These are phyloP conservation scores for Axinella damicornis DNA, from an alignment of 37 sponge, comb jelly and placozoan species.

Conservation along the genomic window DNA sequence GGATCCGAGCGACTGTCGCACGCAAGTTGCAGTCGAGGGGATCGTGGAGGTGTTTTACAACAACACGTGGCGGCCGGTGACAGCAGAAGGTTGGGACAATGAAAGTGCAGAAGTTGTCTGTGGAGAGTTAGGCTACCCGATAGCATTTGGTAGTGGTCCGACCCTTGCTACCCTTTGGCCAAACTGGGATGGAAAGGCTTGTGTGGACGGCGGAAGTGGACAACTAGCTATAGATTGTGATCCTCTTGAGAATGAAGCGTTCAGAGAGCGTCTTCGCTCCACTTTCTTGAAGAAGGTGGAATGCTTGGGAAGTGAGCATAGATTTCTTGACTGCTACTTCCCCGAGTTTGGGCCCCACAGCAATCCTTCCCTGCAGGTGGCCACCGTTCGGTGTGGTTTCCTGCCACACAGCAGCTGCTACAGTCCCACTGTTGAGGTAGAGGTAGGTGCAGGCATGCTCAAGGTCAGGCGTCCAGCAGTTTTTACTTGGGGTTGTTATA, in stretches of 20 bases:
- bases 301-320: slow-evolving; percentile 53
- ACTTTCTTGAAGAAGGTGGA: slow-evolving; percentile 30
- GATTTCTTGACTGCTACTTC: slow-evolving; percentile 53
- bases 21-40: slow-evolving; percentile 47
- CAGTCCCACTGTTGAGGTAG: slow-evolving; percentile 15
- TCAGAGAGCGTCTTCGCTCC: background rate
- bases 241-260: background rate
- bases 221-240: background rate
- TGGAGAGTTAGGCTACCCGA: slow-evolving; percentile 77
- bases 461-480: too few species aligned
- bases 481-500: too few species aligned
- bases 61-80: slow-evolving; percentile 56
- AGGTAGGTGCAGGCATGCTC: too few species aligned
- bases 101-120: slow-evolving; percentile 59
- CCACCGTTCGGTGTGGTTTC: slow-evolving; percentile 76
- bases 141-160: slow-evolving; percentile 23
- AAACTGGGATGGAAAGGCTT: slow-evolving; percentile 31
- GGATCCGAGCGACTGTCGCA: slow-evolving; percentile 27
- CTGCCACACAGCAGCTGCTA: slow-evolving; percentile 39
- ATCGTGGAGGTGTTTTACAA: slow-evolving; percentile 43
- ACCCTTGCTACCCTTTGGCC: slow-evolving; percentile 29
- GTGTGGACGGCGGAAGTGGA: slow-evolving; percentile 9
- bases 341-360: slow-evolving; percentile 14
- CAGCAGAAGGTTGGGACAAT: slow-evolving; percentile 41
- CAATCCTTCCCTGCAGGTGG: slow-evolving; percentile 26